Conservation (phyloP, 2,113 vertebrate species). For the Phaethornis superciliosus region DNA sequence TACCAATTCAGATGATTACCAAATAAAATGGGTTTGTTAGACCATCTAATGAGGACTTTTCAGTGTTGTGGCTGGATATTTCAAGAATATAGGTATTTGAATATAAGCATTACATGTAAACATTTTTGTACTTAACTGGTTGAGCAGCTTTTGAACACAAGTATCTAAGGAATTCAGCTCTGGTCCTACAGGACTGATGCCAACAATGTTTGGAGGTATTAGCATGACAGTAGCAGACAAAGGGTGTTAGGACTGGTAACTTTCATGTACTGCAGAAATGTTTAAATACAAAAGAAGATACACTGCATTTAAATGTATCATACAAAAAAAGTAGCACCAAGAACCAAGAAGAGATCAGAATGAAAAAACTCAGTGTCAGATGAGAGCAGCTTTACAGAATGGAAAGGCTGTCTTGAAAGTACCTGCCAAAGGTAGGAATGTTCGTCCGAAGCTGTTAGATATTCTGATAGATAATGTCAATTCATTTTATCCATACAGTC, state of each 20-base stretch:
- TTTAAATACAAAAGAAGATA: not conserved
- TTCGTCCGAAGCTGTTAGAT: not conserved
- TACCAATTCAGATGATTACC: not conserved
- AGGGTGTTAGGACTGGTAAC: not conserved
- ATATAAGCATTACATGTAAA: not conserved
- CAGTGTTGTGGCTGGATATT: not conserved
- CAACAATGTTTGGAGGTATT: not conserved
- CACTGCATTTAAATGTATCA: not conserved
- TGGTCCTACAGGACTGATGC: not conserved
- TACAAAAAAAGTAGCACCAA: not conserved
- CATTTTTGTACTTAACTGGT: not conserved
- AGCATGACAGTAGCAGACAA: not conserved
- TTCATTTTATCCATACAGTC: not conserved
- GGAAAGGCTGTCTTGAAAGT: not conserved
- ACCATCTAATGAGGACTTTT: not conserved
- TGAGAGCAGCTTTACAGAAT: not conserved
- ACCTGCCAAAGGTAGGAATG: not conserved
- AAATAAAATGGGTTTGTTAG: not conserved
- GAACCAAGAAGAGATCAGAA: not conserved
- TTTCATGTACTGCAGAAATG: not conserved
- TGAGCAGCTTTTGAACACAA: not conserved
- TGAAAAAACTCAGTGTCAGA: not conserved
- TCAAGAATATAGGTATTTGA: not conserved
- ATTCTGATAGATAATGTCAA: not conserved
- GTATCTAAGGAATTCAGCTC: not conserved